Evolutionary conservation across 1,140 invertebrate genomes (phyloP).

Genomic region (Neotoxoptera formosana): DNA sequence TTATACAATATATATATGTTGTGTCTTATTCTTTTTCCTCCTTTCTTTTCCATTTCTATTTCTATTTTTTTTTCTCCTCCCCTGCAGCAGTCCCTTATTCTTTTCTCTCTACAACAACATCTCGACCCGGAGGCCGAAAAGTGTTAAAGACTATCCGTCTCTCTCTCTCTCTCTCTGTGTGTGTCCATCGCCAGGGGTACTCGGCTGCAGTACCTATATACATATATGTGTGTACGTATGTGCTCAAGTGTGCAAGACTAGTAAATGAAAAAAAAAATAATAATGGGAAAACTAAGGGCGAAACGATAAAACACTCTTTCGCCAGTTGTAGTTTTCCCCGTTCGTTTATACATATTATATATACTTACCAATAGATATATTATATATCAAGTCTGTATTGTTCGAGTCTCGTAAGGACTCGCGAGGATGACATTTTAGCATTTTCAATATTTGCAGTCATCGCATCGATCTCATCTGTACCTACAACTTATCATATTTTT

Average conservation of each 20-base stretch:
- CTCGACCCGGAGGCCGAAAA: slow-evolving; percentile 25
- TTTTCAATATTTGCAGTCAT: not conserved
- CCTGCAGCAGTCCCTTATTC: not conserved
- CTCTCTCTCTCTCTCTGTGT: not conserved
- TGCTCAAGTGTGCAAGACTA: not conserved
- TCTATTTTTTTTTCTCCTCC: slow-evolving; percentile 6
- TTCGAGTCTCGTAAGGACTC: not conserved
- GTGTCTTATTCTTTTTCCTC: slow-evolving; percentile 35
- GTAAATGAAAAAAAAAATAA: slow-evolving; percentile 28
- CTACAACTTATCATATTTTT: not conserved
- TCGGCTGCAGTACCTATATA: not conserved
- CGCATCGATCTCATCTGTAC: no score
- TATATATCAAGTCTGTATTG: not conserved
- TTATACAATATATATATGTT: not conserved
- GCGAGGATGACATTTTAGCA: not conserved
- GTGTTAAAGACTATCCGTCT: slow-evolving; percentile 1
- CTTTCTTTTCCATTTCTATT: slow-evolving; percentile 14
- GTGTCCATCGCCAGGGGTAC: not conserved
- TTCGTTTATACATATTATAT: not conserved
- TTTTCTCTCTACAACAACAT: slow-evolving; percentile 8
- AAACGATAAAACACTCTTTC: slow-evolving; percentile 15
- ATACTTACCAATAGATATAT: not conserved
- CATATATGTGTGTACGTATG: no score
- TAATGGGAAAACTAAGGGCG: not conserved
- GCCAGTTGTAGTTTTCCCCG: not conserved